Conservation (phyloP, 2,888 invertebrate species). For the Xanthostigma xanthostigma region DNA sequence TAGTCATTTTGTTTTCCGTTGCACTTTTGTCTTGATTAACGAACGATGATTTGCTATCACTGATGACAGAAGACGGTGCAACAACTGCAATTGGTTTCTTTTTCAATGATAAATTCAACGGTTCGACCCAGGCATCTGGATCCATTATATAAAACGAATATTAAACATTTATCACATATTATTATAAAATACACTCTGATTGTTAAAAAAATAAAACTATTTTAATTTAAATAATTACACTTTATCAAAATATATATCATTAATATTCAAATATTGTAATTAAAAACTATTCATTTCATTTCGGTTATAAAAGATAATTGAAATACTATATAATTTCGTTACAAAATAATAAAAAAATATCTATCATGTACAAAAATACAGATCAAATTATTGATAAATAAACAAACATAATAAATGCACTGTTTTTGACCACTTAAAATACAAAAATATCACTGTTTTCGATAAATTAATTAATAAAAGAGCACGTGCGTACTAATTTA, state of each 20-base stretch:
- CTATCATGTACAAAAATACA: too few species aligned
- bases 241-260: neutral
- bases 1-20: constrained; percentile 12
- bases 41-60: constrained; percentile 3
- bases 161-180: neutral
- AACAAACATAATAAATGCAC: too few species aligned
- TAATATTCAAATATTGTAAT: too few species aligned
- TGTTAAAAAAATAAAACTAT: neutral
- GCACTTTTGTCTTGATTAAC: constrained; percentile 14
- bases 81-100: constrained; percentile 36
- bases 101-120: constrained; percentile 33
- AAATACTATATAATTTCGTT: too few species aligned
- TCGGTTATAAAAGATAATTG: too few species aligned
- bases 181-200: neutral
- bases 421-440: too few species aligned
- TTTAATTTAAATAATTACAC: neutral
- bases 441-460: too few species aligned
- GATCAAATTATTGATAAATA: too few species aligned
- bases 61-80: constrained; percentile 28
- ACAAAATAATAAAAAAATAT: too few species aligned
- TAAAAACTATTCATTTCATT: too few species aligned
- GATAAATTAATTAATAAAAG: too few species aligned
- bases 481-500: too few species aligned
- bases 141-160: constrained; percentile 3
- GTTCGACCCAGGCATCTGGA: constrained; percentile 23